A percentile compares a stretch with the other conserved stretches of the same genome.
Conservation (phyloP, 2,797 vertebrate species). For the Propithecus perrieri region DNA sequence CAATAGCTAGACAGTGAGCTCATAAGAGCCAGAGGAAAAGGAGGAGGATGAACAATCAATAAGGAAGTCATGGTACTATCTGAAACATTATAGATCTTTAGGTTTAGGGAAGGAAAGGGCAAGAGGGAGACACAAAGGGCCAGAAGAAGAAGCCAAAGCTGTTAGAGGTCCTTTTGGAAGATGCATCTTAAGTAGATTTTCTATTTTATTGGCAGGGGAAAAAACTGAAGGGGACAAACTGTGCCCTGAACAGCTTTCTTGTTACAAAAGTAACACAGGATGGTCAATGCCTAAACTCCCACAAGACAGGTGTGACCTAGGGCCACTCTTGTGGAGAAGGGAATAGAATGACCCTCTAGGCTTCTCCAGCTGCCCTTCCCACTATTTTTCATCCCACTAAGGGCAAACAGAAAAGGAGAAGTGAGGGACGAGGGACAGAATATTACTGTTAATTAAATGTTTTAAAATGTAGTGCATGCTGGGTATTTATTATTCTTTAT, state of each 20-base stretch:
- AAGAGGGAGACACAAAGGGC: not conserved
- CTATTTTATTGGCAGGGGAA: not conserved
- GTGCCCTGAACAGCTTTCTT: not conserved
- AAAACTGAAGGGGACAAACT: not conserved
- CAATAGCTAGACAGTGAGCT: not conserved
- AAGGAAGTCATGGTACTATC: not conserved
- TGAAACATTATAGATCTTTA: not conserved
- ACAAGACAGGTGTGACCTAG: not conserved
- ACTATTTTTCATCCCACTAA: not conserved
- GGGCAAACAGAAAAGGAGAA: slow-evolving; percentile 17
- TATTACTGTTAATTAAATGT: not conserved
- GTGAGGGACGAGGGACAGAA: not conserved
- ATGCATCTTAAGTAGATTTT: not conserved
- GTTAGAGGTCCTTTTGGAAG: not conserved
- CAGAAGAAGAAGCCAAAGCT: slow-evolving; percentile 22
- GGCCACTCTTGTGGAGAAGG: not conserved
- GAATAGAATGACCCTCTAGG: not conserved
- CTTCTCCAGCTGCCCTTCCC: not conserved
- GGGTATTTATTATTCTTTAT: not conserved
- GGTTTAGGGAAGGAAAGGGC: not conserved
- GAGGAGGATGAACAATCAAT: not conserved
- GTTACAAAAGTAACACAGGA: not conserved
- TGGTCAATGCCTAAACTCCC: not conserved
- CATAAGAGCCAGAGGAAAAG: not conserved
- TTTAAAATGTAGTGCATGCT: not conserved